phyloP scores from a whole-genome alignment of 2,797 vertebrate species.

The Hyperoplus lanceolatus region DNA sequence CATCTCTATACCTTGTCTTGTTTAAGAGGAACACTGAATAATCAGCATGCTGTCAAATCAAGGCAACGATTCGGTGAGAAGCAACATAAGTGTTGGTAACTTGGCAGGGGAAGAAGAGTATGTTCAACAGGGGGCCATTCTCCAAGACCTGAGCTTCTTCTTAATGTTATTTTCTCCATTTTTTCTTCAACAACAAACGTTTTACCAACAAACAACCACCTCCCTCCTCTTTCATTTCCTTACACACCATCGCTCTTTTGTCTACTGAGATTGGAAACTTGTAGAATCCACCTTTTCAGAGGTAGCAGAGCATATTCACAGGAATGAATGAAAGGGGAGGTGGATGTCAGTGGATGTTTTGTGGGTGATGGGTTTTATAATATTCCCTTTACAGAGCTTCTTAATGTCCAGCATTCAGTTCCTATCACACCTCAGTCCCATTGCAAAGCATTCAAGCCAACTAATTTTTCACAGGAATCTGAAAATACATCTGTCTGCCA shows the following conservation, averaged over 20 bases:
- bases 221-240: conserved; percentile 9
- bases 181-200: conserved; percentile 3
- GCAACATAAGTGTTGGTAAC: conserved; percentile 9
- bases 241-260: conserved; percentile 25
- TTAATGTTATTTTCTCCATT: conserved; percentile 1
- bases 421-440: conserved; percentile 29
- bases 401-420: conserved; percentile 45
- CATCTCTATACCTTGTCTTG: conserved; percentile 7
- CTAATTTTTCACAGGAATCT: conserved; percentile 65
- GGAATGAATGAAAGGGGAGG: conserved; percentile 49
- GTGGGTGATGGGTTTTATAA: conserved; percentile 52
- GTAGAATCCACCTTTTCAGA: conserved; percentile 53
- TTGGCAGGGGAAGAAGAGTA: conserved; percentile 9
- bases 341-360: conserved; percentile 33
- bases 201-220: conserved; percentile 9
- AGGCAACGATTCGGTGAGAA: conserved; percentile 26
- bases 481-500: conserved; percentile 45
- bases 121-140: not conserved
- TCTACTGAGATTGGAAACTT: conserved; percentile 47
- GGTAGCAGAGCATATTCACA: conserved; percentile 35
- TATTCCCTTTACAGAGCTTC: conserved; percentile 39
- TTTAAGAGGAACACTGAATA: conserved; percentile 12
- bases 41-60: conserved; percentile 40
- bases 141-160: not conserved
- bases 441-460: conserved; percentile 40